A percentile compares a stretch with the other conserved stretches of the same genome.
Evolutionary conservation across 2,888 invertebrate species (phyloP).

Genomic region (Argyresthia albistria): DNA sequence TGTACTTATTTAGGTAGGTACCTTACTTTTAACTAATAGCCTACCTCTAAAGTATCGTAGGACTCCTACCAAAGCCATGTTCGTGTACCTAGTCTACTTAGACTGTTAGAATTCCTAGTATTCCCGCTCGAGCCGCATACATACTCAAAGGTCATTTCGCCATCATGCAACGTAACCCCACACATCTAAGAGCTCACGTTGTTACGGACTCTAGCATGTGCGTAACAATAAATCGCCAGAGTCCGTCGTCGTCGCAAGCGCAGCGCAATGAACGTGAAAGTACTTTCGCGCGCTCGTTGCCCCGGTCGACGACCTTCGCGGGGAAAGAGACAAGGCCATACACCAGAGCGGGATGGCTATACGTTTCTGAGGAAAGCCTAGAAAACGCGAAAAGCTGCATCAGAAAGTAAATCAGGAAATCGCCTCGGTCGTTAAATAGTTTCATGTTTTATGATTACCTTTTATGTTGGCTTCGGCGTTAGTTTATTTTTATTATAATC

Average conservation of each 20-base stretch:
- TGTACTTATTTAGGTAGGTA: too few relatives aligned
- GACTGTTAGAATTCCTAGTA: too few relatives aligned
- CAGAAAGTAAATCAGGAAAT: conserved; percentile 62
- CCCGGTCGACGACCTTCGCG: conserved; percentile 62
- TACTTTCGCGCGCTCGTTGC: conserved; percentile 68
- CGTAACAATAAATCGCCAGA: neutral
- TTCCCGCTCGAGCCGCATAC: too few relatives aligned
- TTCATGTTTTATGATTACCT: conserved; percentile 50
- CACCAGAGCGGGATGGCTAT: conserved; percentile 33
- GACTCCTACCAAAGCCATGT: too few relatives aligned
- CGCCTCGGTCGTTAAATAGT: conserved; percentile 9
- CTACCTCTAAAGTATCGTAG: too few relatives aligned
- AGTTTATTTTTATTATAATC: too few relatives aligned
- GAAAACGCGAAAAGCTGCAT: conserved; percentile 39
- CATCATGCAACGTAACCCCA: too few relatives aligned
- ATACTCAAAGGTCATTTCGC: too few relatives aligned
- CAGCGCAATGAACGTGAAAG: conserved; percentile 55
- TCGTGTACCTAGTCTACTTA: too few relatives aligned
- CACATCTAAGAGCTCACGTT: too few relatives aligned
- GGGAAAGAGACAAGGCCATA: conserved; percentile 28
- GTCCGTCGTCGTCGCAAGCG: conserved; percentile 53
- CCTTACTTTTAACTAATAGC: too few relatives aligned
- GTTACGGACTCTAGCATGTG: too few relatives aligned
- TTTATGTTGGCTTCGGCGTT: conserved; percentile 12
- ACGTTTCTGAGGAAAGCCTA: conserved; percentile 56